Base-by-base conservation (phyloP, 2,797 vertebrate genomes). In the Sciaenops ocellatus region DNA sequence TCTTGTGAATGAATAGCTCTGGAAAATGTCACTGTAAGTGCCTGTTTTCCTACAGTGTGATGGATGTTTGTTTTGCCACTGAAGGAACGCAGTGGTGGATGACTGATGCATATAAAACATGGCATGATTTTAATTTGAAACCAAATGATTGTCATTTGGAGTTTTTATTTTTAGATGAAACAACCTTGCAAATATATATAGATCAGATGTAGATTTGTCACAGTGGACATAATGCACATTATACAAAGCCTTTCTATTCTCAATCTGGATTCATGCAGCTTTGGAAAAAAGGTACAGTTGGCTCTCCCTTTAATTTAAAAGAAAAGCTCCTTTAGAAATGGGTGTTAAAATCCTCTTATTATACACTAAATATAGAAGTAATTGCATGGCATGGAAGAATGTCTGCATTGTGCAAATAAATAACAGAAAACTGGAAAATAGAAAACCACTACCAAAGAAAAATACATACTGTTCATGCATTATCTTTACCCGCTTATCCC, bases 1-100 rank as follows among this genome's bases (percentile, higher is more conserved):
- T 72, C 64, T 54, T 61, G 48, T 72, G 72, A 77, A 71, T 62
- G 24, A 78, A 55, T 44, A 8, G 20, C 50, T 52, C 24, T 67
- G 52, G 10, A 60, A 61, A 61, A 59, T 57, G 55, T 64, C 28
- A 59, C 42, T 73, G 16, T 8, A 15, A 38, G 8, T 42, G 52
- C n/a, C 15, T 52, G 50, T 30, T 72, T 66, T 70, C 69, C 26
- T 52, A 20, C 20, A 18, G 26, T 48, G 51, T 8, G 11, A 51
- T 55, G 26, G 24, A 54, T 54, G 11, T 59, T 16, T 22, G 22
- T 44, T 57, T 50, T 42, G 13, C 16, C 12, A 24, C 8, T 28
- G 22, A 47, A 10, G 30, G 41, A 70, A 38, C 34, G 71, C 47
- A 52, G 47, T 64, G 41, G 11, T 46, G 44, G 34, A 72, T 24